Evolutionary conservation across 2,888 invertebrate species (phyloP), one percentile per base, ranked within the genome.

Genomic region (Teleogryllus oceanicus): DNA sequence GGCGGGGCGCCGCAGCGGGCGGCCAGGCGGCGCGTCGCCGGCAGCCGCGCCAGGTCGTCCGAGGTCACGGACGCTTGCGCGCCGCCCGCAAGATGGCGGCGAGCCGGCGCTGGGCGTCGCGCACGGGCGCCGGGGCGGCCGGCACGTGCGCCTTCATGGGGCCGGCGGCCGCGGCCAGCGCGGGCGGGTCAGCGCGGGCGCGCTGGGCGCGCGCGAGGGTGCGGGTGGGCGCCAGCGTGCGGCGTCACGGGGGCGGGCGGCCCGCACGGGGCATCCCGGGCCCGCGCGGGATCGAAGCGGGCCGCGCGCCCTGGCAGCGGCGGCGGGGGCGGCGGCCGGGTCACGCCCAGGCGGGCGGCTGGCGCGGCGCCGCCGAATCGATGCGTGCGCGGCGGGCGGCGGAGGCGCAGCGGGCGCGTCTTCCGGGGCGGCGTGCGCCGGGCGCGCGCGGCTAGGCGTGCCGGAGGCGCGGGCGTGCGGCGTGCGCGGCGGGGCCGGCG

Each of bases 21-120:
- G 5, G 51, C 24, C 12, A 62, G 62, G 16, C 62, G 62, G 16
- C 62, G 13, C 20, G 62, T 37, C 62, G 62, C 78, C 78, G 24
- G 21, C 51, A 74, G 78, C 24, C 74, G 16, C 37, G 74, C 74
- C 74, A 78, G 37, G 74, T 78, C 78, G 24, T 37, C 62, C 62
- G 78, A 49, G 24, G 62, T 62, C 21, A 78, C 78, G 24, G 78
- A 62, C 78, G 74, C 62, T 78, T 78, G 62, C 78, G 78, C 62
- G 78, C 78, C 51, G 78, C 74, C 24, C 74, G 51, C 74, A 78
- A 74, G 62, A 78, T 78, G 62, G 62, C 78, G 62, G 78, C 21
- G 2, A 78, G 21, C 2, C 78, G 20, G 37, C 78, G 50, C 78
- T 78, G 24, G 11, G 78, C 78, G 37, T 78, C 78, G 24, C 74